Evolutionary conservation across 2,797 vertebrate genomes (phyloP).

Genomic region (Myripristis jacobus): DNA sequence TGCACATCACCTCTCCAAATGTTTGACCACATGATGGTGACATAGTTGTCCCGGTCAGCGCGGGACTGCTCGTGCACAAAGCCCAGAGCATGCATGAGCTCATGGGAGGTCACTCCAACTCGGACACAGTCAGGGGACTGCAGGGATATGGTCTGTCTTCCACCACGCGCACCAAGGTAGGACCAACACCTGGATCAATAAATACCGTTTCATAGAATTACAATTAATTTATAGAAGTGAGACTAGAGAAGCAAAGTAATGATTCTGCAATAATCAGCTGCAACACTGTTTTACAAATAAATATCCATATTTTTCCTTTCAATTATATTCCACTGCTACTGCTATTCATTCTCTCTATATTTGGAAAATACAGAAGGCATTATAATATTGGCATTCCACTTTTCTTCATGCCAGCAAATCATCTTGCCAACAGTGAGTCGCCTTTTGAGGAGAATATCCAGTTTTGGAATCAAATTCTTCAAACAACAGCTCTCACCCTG

Average conservation of each 20-base stretch:
- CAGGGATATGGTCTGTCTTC: conserved; percentile 86
- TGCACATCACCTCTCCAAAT: conserved; percentile 86
- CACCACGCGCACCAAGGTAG: conserved; percentile 87
- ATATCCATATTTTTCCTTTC: too few relatives aligned
- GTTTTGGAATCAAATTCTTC: conserved; percentile 28
- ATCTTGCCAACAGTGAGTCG: not conserved
- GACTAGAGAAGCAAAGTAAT: not conserved
- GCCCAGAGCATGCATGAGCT: conserved; percentile 90
- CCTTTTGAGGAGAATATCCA: not conserved
- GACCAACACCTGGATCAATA: conserved; percentile 82
- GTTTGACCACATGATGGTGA: conserved; percentile 91
- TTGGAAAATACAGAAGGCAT: not conserved
- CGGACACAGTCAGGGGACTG: conserved; percentile 84
- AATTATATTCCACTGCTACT: not conserved
- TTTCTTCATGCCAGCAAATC: not conserved
- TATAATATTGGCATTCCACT: not conserved
- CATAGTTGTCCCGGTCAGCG: conserved; percentile 89
- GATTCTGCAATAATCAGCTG: not conserved
- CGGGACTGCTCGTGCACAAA: conserved; percentile 92
- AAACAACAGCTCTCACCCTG: conserved; percentile 74
- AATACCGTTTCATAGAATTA: conserved; percentile 3
- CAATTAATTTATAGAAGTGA: not conserved
- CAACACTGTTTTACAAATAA: not conserved
- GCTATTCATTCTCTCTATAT: not conserved
- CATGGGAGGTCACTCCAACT: conserved; percentile 88